Evolutionary conservation across 2,888 invertebrate species (phyloP).

Genomic region (Adela reaumurella): DNA sequence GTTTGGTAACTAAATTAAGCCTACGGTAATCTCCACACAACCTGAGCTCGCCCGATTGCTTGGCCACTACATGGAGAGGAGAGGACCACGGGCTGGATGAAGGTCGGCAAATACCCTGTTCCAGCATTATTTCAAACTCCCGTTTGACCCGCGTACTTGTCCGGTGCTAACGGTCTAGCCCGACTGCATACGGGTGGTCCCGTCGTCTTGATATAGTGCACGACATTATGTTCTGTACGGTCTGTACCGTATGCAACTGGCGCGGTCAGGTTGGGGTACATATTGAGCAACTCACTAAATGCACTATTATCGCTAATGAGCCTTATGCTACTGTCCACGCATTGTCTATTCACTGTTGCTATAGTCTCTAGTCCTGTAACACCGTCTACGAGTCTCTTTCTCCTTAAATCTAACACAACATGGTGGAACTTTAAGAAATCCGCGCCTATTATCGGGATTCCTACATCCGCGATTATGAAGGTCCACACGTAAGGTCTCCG

Average conservation of each 20-base stretch:
- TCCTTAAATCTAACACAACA: slow-evolving; percentile 7
- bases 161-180: slow-evolving; percentile 8
- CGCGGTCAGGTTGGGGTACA: slow-evolving; percentile 1
- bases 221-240: slow-evolving; percentile 2
- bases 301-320: background rate
- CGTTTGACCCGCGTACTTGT: slow-evolving; percentile 4
- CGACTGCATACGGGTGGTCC: slow-evolving; percentile 9
- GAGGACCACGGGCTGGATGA: background rate
- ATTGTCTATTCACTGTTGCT: background rate
- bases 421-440: slow-evolving; percentile 8
- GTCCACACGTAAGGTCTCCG: slow-evolving; percentile 5
- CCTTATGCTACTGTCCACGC: background rate
- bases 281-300: background rate
- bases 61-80: slow-evolving; percentile 18
- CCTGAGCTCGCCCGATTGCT: slow-evolving; percentile 6
- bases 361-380: slow-evolving; percentile 1
- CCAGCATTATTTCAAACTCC: background rate
- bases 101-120: background rate
- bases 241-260: slow-evolving; percentile 1
- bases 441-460: slow-evolving; percentile 10
- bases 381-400: slow-evolving; percentile 2
- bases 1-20: slow-evolving; percentile 21
- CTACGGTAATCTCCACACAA: slow-evolving; percentile 26
- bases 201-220: slow-evolving; percentile 9
- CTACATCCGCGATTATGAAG: slow-evolving; percentile 8